These are phyloP conservation scores for Esox lucius DNA, from an alignment of 2,797 vertebrate genomes.

Conservation along the genomic window DNA sequence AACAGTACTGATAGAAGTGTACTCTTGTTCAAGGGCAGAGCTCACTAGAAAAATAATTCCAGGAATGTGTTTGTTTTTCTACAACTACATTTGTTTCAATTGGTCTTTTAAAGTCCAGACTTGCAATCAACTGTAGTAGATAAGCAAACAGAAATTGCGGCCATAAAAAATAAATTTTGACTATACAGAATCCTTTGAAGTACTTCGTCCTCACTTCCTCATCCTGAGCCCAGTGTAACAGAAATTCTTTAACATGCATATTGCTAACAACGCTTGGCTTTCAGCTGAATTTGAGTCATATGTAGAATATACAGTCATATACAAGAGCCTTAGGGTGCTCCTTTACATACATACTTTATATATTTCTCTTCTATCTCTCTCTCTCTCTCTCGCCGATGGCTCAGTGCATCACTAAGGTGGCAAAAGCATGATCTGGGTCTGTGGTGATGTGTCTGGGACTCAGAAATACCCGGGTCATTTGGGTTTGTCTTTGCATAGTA, in stretches of 20 bases:
- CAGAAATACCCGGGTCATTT: background rate
- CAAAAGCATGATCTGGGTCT: too few species aligned
- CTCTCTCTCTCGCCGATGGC: background rate
- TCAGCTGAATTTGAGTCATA: constrained; percentile 59
- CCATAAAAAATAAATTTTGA: too few species aligned
- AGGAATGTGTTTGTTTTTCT: too few species aligned
- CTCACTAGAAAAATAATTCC: too few species aligned
- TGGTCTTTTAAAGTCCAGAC: too few species aligned
- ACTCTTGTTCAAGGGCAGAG: too few species aligned
- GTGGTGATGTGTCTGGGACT: too few species aligned
- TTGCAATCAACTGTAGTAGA: too few species aligned
- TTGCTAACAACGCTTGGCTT: constrained; percentile 30
- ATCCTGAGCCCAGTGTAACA: constrained; percentile 45
- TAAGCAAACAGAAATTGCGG: too few species aligned
- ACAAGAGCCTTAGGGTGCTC: constrained; percentile 12
- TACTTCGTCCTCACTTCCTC: background rate
- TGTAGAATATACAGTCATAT: constrained; percentile 48
- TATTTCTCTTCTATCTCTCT: background rate
- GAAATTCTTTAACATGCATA: constrained; percentile 31
- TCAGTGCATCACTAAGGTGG: background rate
- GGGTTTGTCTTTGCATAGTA: background rate
- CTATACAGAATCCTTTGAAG: too few species aligned
- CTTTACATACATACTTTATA: constrained; percentile 4
- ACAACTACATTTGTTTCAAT: too few species aligned
- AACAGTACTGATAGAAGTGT: too few species aligned